phyloP scores from a whole-genome alignment of 1,140 invertebrate genomes.

The Aphelinus certus region DNA sequence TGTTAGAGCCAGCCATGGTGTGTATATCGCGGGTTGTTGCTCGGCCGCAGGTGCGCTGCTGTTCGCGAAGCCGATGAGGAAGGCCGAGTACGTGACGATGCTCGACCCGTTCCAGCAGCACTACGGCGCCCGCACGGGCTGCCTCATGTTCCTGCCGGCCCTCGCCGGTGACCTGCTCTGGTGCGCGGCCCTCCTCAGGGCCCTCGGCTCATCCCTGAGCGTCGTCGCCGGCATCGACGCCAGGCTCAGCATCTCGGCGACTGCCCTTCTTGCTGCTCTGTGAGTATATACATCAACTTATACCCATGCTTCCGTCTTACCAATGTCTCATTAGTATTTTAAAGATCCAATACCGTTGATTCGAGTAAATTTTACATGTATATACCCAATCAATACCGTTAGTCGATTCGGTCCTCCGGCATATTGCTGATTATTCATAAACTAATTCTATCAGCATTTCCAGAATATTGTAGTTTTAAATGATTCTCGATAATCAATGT shows the following conservation, averaged over 20 bases:
- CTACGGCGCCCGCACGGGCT: conserved; percentile 81
- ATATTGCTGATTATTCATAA: no score
- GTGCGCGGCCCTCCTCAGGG: conserved; percentile 78
- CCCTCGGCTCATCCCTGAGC: conserved; percentile 71
- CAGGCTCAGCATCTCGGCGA: conserved; percentile 57
- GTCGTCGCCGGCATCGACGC: conserved; percentile 59
- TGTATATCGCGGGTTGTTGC: no score
- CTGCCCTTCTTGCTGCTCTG: conserved; percentile 55
- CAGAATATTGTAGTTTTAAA: no score
- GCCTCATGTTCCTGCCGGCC: conserved; percentile 81
- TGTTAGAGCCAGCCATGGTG: no score
- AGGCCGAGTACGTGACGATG: conserved; percentile 86
- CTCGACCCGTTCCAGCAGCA: conserved; percentile 83
- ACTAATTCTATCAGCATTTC: no score
- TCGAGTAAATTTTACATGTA: no score
- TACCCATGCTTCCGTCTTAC: no score
- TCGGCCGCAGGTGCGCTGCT: conserved; percentile 74
- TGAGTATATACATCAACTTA: conserved; percentile 49
- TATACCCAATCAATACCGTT: no score
- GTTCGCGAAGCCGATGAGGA: conserved; percentile 83
- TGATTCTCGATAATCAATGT: no score
- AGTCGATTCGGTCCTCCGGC: no score
- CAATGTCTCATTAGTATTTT: no score
- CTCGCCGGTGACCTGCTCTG: conserved; percentile 85
- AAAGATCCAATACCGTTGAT: no score